Evolutionary conservation across 2,113 vertebrate genomes (phyloP), one percentile per base, ranked within the genome.

Genomic region (Chionomys nivalis): DNA sequence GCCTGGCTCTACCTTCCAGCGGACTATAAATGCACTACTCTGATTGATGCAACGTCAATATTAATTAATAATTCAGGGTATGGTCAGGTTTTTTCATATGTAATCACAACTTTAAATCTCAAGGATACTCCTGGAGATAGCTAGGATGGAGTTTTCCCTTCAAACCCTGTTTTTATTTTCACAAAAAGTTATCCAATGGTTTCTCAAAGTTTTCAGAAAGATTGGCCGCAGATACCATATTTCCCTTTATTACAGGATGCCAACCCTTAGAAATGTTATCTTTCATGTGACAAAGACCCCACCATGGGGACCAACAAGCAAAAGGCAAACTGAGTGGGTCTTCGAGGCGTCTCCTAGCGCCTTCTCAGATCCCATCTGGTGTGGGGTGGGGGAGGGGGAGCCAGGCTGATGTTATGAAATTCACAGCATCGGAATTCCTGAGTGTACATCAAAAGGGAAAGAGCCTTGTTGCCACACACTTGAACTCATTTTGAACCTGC

Each of bases 61-160:
- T 96, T 96, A 96, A 98, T 98, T 98, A 97, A 98, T 98, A 98
- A 98, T 98, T 98, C 96, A 98, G 79, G 82, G 75, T 92, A 78
- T 66, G 95, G 90, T 95, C 97, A 96, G 97, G 98, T 88, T 97
- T 98, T 98, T 98, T 95, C 94, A 83, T n/a, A 17, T 97, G 96
- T 98, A 98, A 98, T 98, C 98, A 98, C 97, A 98, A 95, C 94
- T 97, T 90, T 92, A 97, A 90, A 63, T 97, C 79, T 87, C 92
- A 96, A 87, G 97, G 96, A 95, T 90, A 52, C 52, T 94, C 39
- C 52, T 82, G 68, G 55, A 81, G 87, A 58, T 89, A 93, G 85
- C 2, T 68, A 39, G 93, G 39, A 85, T 94, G 65, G 49, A 96
- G 72, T 19, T 66, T 93, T 93, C 17, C 49, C 92, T 97, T 93